Percentiles rank a stretch among this genome's conserved stretches.
Conservation (phyloP, 2,797 vertebrate species). For the Sebastolobus altivelis region DNA sequence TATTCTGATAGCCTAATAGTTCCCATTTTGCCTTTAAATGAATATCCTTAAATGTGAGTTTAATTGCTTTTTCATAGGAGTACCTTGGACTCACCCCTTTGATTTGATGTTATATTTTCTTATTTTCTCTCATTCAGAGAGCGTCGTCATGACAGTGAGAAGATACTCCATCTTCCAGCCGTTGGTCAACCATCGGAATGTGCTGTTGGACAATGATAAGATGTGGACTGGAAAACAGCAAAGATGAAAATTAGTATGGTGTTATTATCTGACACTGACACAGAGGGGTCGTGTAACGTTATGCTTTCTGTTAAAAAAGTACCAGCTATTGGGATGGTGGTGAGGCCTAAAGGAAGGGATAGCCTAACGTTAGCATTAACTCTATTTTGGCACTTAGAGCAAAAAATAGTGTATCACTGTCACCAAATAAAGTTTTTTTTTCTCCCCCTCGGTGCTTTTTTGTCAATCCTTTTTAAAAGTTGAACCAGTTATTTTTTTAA, state of each 20-base stretch:
- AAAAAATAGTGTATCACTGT: neutral
- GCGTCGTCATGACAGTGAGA: constrained; percentile 90
- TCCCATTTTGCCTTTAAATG: neutral
- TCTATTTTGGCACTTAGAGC: neutral
- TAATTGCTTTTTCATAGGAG: neutral
- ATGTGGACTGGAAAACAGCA: constrained; percentile 32
- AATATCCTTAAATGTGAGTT: neutral
- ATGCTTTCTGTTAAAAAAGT: neutral
- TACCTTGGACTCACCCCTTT: constrained; percentile 15
- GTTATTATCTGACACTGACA: neutral
- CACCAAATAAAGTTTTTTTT: constrained; percentile 8
- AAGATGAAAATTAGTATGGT: neutral
- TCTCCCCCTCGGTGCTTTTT: neutral
- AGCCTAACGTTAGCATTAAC: neutral
- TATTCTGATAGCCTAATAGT: neutral
- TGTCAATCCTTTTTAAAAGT: neutral
- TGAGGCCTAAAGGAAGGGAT: neutral
- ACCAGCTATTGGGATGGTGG: neutral
- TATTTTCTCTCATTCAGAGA: constrained; percentile 67
- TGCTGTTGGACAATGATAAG: constrained; percentile 28
- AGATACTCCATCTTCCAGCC: constrained; percentile 82
- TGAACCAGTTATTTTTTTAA: neutral
- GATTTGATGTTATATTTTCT: neutral
- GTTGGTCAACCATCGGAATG: constrained; percentile 25
- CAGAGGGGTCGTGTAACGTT: neutral